Evolutionary conservation across 1,140 invertebrate species (phyloP), one percentile per base, ranked within the genome.

Genomic region (Pissodes strobi): DNA sequence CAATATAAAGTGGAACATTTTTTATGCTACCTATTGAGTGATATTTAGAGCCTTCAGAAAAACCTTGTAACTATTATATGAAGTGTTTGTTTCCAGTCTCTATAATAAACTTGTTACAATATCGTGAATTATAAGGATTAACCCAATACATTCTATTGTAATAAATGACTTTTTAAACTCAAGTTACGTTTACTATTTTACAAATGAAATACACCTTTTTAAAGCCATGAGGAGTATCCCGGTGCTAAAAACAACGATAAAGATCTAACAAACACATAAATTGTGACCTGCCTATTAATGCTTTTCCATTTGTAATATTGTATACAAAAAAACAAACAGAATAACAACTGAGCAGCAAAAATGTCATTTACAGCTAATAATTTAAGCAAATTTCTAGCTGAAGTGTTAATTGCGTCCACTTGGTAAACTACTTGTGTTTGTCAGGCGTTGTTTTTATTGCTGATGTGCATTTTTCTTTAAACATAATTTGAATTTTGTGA

Each of bases 281-380:
- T 53, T 37, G 13, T 53, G 27, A 18, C 12, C 23, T 53, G 30
- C 51, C 23, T 19, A 30, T 53, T 53, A 37, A 37, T 51, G 57
- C 46, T 56, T 64, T 56, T 22, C 51, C 51, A 53, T 66, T 45
- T 64, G 62, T 25, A 57, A 57, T 52, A 15, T 22, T 9, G 21
- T 27, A 59, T 49, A 45, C 43, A 27, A 46, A 60, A n/a, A 37
- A 37, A 15, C 56, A 66, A 52, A 66, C 63, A 53, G 17, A 18
- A 23, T 37, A 38, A 51, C 43, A 60, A 60, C 56, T 58, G 63
- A 45, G 51, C 51, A 37, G 57, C 61, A 64, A 64, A 64, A 64
- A 57, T 64, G 51, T 56, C 61, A 64, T 64, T 64, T 64, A 30
- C 55, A 41, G 19, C 52, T 38, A 43, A 56, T 64, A 46, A 56